Evolutionary conservation across 30 jellyfish, hydroid and myxozoan species (phyloP), one percentile per base, ranked within the genome.

Genomic region (Turritopsis dohrnii): DNA sequence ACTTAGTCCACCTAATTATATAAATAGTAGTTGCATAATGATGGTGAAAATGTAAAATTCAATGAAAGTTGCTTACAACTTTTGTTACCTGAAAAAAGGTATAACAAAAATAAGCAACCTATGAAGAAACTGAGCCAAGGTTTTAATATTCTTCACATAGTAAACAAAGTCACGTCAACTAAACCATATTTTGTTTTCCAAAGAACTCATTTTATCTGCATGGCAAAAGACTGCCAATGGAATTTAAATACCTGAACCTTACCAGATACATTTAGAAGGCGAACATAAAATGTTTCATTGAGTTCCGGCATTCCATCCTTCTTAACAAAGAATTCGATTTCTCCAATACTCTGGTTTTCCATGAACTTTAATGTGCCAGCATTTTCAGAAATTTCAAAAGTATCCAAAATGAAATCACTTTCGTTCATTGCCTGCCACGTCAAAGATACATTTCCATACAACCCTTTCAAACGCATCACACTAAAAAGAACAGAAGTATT

Each of bases 241-340:
- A n/a, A n/a, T n/a, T n/a, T n/a, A 41, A 41, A 41, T 41, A 41
- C 13, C 60, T 3, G 60, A 69, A 27, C 9, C 30, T 7, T 69
- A 69, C 98, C 98, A 54, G 96, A 79, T 8, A 81, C 86, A 71
- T 86, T 88, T 7, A 41, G 28, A 19, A 93, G 88, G 8, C 80
- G 89, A 27, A 93, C 66, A 52, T 71, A 74, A 79, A 88, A 85
- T 22, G 90, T 85, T 80, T 93, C 96, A 72, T 93, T 84, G 80
- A 88, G 75, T 53, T 93, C 98, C 9, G 98, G 94, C 24, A 88
- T 71, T 21, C 85, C 86, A 83, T 93, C 98, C 21, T 29, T 30
- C 65, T 77, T 84, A 1, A 88, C 89, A 13, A 16, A 20, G 22
- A 86, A 16, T 23, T 79, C 79, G 13, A 93, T 29, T 65, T 22